Conservation (phyloP, 2,797 vertebrate genomes). For the Miichthys miiuy region DNA sequence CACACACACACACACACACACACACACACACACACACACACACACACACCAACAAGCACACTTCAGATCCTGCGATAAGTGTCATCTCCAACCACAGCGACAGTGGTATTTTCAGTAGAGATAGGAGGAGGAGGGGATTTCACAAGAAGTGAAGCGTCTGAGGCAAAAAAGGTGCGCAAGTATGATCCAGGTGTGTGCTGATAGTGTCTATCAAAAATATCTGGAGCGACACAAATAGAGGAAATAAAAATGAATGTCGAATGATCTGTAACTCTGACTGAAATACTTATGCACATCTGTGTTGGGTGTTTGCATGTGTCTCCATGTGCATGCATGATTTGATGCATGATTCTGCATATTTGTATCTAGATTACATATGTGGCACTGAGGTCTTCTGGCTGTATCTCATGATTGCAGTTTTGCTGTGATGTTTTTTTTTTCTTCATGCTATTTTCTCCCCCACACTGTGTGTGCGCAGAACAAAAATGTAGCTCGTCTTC, state of each 20-base stretch:
- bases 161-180: constrained; percentile 32
- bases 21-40: constrained; percentile 8
- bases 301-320: not conserved
- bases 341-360: constrained; percentile 27
- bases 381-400: constrained; percentile 24
- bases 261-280: constrained; percentile 14
- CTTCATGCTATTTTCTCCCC: constrained; percentile 14
- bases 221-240: constrained; percentile 10
- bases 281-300: not conserved
- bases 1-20: constrained; percentile 28
- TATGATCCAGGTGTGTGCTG: constrained; percentile 63
- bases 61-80: constrained; percentile 65
- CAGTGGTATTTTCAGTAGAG: constrained; percentile 53
- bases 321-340: constrained; percentile 18
- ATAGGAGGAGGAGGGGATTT: constrained; percentile 59
- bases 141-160: constrained; percentile 64
- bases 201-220: constrained; percentile 9
- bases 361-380: constrained; percentile 18
- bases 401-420: constrained; percentile 44
- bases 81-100: constrained; percentile 55
- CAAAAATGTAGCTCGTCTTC: constrained; percentile 52
- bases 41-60: constrained; percentile 38
- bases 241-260: not conserved
- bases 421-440: constrained; percentile 8
- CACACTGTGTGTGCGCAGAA: not conserved